Percentiles rank a stretch among this genome's conserved stretches.
Evolutionary conservation across 2,888 invertebrate species (phyloP).

Genomic region (Drosophila recens): DNA sequence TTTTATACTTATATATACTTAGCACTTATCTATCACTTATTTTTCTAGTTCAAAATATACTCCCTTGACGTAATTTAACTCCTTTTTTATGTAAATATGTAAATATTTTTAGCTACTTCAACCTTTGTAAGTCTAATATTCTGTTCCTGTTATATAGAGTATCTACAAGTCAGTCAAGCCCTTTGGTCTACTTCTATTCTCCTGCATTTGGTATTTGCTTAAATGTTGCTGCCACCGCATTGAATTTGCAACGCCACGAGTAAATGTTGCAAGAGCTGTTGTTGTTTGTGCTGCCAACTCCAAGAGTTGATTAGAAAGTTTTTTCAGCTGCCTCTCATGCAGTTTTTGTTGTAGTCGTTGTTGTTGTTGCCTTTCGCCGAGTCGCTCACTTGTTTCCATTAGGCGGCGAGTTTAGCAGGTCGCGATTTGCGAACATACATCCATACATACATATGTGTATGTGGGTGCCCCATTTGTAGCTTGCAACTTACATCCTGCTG

Average conservation of each 20-base stretch:
- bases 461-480: conserved; percentile 38
- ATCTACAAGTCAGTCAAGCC: not conserved
- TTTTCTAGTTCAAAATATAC: not conserved
- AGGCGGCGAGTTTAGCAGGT: conserved; percentile 52
- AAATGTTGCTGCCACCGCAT: conserved; percentile 47
- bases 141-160: not conserved
- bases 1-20: too few relatives aligned
- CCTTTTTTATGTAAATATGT: not conserved
- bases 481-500: conserved; percentile 10
- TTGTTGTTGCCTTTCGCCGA: conserved; percentile 31
- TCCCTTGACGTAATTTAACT: not conserved
- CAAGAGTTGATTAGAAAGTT: conserved; percentile 75
- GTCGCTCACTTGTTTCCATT: conserved; percentile 59
- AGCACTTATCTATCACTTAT: not conserved
- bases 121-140: not conserved
- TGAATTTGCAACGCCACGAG: conserved; percentile 59
- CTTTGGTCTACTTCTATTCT: not conserved
- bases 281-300: conserved; percentile 52
- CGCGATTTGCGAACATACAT: conserved; percentile 47
- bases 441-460: not conserved
- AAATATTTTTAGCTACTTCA: not conserved
- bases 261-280: conserved; percentile 27
- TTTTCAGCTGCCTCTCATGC: conserved; percentile 50
- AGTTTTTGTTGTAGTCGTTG: conserved; percentile 13
- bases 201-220: conserved; percentile 12